Conservation (phyloP, 37 sponge, comb jelly and placozoan species). For the Spongia lamella region DNA sequence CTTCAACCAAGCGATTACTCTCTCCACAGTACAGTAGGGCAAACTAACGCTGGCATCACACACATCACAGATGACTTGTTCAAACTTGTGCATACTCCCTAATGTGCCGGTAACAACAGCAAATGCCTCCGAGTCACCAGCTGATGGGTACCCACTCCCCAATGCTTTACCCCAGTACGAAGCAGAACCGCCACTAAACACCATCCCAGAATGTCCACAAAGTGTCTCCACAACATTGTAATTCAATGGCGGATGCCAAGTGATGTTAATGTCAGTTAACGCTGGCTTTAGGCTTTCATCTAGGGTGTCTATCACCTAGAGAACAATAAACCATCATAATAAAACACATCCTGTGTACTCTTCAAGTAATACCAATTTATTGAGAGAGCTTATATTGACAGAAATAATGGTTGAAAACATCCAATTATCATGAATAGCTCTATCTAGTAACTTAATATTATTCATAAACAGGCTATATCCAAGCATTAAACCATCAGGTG, state of each 20-base stretch:
- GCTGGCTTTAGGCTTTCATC: constrained; percentile 44
- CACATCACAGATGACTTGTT: constrained; percentile 14
- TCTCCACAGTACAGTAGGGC: constrained; percentile 32
- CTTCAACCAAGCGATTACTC: background rate
- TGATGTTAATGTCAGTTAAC: constrained; percentile 15
- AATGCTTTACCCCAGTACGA: constrained; percentile 6
- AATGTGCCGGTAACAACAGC: constrained; percentile 20
- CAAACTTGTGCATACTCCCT: constrained; percentile 7
- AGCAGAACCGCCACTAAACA: constrained; percentile 24
- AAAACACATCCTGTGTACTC: too few relatives aligned
- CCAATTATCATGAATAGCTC: too few relatives aligned
- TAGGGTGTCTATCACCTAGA: constrained; percentile 55
- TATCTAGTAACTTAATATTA: too few relatives aligned
- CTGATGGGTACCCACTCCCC: background rate
- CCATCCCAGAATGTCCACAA: constrained; percentile 12
- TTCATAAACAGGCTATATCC: too few relatives aligned
- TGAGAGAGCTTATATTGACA: too few relatives aligned
- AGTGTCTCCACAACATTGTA: constrained; percentile 34
- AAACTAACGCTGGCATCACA: constrained; percentile 4
- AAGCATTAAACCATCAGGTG: too few relatives aligned
- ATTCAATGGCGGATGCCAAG: constrained; percentile 46
- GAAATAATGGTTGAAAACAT: too few relatives aligned
- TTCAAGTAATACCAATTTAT: too few relatives aligned
- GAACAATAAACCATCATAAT: background rate
- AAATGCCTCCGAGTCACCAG: background rate